A percentile compares a stretch with the other conserved stretches of the same genome.
Conservation (phyloP, 2,113 vertebrate species). For the Mellivora capensis region DNA sequence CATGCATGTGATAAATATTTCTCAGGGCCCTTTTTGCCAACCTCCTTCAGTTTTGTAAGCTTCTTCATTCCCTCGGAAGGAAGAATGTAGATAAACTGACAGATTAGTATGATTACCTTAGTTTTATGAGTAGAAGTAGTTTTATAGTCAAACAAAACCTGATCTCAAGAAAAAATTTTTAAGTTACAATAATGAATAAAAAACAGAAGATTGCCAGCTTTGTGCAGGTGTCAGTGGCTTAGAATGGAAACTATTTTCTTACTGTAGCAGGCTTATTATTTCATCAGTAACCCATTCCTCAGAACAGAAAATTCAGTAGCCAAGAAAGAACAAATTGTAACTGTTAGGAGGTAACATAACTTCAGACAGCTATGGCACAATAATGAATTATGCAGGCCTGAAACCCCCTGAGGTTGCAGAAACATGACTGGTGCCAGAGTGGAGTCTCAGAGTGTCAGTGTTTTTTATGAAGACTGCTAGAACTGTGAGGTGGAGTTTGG, state of each 20-base stretch:
- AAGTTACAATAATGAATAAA: background rate
- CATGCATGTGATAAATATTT: background rate
- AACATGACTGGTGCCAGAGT: background rate
- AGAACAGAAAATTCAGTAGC: background rate
- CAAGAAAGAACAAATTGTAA: background rate
- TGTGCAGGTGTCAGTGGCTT: background rate
- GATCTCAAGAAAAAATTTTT: background rate
- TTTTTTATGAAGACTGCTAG: background rate
- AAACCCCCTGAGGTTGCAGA: background rate
- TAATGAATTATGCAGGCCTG: accelerated
- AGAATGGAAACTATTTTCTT: background rate
- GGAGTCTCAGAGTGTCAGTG: background rate
- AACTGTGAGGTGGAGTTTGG: background rate
- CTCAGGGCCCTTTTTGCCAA: background rate
- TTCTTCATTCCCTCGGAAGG: background rate
- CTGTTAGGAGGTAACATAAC: background rate
- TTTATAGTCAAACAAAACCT: conserved; percentile 10
- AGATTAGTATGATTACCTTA: background rate
- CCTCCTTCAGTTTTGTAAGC: background rate
- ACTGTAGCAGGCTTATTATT: background rate
- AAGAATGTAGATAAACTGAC: background rate
- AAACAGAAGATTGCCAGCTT: background rate
- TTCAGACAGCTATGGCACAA: accelerated
- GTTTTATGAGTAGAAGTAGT: background rate
- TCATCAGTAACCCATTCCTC: accelerated